A percentile compares a stretch with the other conserved stretches of the same genome.
Evolutionary conservation across 1,140 invertebrate genomes (phyloP).

Genomic region (Teleopsis dalmanni): DNA sequence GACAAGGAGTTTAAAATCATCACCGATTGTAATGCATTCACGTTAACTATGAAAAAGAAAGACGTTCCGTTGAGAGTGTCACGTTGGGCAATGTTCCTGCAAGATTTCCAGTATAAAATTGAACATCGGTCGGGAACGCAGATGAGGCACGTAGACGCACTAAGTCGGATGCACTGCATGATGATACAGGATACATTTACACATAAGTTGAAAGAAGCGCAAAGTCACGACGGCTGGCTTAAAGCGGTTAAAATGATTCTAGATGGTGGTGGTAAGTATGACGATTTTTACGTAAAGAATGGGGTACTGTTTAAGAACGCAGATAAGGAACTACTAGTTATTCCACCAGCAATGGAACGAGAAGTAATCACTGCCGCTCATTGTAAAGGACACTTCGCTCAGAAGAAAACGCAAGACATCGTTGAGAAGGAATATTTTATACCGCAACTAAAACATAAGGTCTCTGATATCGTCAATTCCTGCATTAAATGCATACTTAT

Average conservation of each 20-base stretch:
- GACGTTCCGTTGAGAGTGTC: constrained; percentile 13
- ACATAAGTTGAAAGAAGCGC: constrained; percentile 19
- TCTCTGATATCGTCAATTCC: constrained; percentile 25
- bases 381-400: constrained; percentile 37
- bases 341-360: too few species aligned
- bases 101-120: constrained; percentile 24
- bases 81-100: constrained; percentile 27
- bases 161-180: constrained; percentile 16
- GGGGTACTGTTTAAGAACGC: too few species aligned
- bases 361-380: constrained; percentile 24
- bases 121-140: constrained; percentile 17
- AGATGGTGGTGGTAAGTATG: too few species aligned
- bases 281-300: too few species aligned
- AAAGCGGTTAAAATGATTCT: too few species aligned
- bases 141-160: constrained; percentile 27
- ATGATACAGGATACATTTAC: constrained; percentile 17
- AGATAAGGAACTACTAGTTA: too few species aligned
- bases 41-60: not conserved
- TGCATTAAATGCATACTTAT: constrained; percentile 34
- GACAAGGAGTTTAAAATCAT: constrained; percentile 18
- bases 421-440: constrained; percentile 42
- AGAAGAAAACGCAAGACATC: constrained; percentile 37
- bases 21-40: constrained; percentile 20
- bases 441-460: constrained; percentile 26
- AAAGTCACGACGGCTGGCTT: constrained; percentile 26